phyloP scores from a whole-genome alignment of 2,888 invertebrate species.

The Acanthacorydalis orientalis region DNA sequence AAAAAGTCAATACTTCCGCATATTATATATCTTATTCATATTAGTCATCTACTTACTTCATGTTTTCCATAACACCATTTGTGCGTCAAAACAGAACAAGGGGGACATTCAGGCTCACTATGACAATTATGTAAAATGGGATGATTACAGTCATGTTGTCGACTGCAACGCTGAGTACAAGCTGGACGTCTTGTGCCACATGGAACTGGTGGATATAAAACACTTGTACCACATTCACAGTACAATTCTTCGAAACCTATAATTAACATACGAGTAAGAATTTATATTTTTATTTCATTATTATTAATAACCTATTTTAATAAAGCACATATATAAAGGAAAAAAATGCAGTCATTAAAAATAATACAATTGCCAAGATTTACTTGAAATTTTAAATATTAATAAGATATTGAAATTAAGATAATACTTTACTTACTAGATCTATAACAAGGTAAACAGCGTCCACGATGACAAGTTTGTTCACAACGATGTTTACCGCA shows the following conservation, averaged over 20 bases:
- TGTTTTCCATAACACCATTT: constrained; percentile 70
- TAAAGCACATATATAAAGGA: no score
- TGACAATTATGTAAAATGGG: constrained; percentile 76
- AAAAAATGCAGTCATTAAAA: not conserved
- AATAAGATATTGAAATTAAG: not conserved
- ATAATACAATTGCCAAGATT: constrained; percentile 3
- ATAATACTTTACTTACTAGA: constrained; percentile 37
- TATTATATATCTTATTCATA: not conserved
- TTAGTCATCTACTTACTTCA: constrained; percentile 29
- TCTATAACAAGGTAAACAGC: constrained; percentile 60
- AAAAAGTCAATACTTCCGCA: not conserved
- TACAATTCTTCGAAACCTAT: constrained; percentile 70
- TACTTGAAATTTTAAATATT: not conserved
- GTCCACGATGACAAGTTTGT: constrained; percentile 76
- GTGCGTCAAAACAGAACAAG: constrained; percentile 73
- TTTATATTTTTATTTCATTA: no score
- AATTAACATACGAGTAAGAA: no score
- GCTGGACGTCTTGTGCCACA: constrained; percentile 79
- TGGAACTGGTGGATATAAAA: constrained; percentile 77
- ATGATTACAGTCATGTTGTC: constrained; percentile 65
- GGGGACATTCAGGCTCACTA: constrained; percentile 49
- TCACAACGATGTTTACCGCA: constrained; percentile 85
- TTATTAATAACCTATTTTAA: no score
- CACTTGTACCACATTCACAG: constrained; percentile 79
- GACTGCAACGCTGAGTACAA: constrained; percentile 62